Percentiles rank a stretch among this genome's conserved stretches.
Evolutionary conservation across 2,113 vertebrate species (phyloP).

Genomic region (Leptosomus discolor): DNA sequence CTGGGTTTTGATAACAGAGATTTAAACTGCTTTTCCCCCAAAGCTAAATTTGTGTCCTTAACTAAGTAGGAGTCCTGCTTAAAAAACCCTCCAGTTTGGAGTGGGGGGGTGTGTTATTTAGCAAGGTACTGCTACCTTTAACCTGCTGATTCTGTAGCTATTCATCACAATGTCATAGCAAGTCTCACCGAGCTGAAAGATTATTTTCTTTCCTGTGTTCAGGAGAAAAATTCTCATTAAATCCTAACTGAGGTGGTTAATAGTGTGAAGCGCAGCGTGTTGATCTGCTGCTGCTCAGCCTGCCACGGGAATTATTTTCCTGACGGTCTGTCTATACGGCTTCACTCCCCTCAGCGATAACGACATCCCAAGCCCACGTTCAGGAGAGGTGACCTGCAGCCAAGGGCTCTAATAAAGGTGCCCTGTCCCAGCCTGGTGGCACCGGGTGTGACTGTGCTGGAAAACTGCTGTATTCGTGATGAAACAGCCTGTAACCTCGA

Average conservation of each 20-base stretch:
- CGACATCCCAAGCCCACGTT: neutral
- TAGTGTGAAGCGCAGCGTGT: neutral
- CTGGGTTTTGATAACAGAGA: neutral
- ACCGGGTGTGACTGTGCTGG: neutral
- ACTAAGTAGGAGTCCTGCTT: neutral
- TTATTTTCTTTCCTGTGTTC: neutral
- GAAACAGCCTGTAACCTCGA: neutral
- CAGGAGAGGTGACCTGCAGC: neutral
- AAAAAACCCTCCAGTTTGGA: neutral
- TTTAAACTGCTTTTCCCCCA: neutral
- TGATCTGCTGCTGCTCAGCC: neutral
- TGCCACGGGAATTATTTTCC: neutral
- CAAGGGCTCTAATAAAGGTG: neutral
- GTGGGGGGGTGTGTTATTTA: neutral
- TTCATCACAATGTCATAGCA: neutral
- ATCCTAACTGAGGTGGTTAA: neutral
- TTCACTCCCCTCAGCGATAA: neutral
- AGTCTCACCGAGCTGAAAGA: neutral
- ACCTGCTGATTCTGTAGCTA: neutral
- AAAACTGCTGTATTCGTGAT: neutral
- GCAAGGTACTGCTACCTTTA: neutral
- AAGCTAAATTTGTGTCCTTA: neutral
- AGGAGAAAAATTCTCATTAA: neutral
- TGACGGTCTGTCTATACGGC: rapidly evolving
- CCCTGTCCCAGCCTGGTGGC: neutral